phyloP scores from a whole-genome alignment of 2,888 invertebrate genomes.

The Heteropelma amictum region DNA sequence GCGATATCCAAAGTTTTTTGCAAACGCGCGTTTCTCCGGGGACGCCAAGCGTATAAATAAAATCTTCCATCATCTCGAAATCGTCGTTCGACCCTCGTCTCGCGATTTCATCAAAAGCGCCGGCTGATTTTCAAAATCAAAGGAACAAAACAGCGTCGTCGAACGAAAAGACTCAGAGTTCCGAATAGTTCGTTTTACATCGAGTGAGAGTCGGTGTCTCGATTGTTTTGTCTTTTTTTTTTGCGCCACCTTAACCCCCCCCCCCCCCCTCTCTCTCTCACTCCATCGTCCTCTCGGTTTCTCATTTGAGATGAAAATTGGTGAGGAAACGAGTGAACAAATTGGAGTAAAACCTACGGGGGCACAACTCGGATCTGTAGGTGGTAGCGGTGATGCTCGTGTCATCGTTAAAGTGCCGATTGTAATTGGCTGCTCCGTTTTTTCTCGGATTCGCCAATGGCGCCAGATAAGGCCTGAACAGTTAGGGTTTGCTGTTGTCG shows the following conservation, averaged over 20 bases:
- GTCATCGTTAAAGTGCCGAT: too few species aligned
- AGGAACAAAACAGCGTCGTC: background rate
- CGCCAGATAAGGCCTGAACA: constrained; percentile 76
- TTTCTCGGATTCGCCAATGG: constrained; percentile 67
- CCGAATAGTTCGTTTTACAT: background rate
- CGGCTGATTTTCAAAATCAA: too few species aligned
- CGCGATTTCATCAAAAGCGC: too few species aligned
- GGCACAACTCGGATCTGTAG: constrained; percentile 62
- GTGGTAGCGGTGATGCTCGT: constrained; percentile 23
- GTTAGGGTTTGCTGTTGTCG: constrained; percentile 77
- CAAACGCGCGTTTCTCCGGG: too few species aligned
- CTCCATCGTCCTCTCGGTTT: constrained; percentile 31
- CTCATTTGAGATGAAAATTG: constrained; percentile 75
- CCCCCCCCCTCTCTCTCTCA: constrained; percentile 8
- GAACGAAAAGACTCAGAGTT: background rate
- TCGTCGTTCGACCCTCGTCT: too few species aligned
- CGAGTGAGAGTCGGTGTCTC: background rate
- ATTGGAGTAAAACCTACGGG: constrained; percentile 73
- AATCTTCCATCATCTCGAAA: too few species aligned
- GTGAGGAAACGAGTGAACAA: constrained; percentile 75
- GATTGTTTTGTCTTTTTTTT: background rate
- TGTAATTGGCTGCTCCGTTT: constrained; percentile 44
- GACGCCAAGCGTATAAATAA: too few species aligned
- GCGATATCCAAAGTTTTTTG: too few species aligned
- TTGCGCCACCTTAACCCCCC: constrained; percentile 17